Evolutionary conservation across 1,140 invertebrate species (phyloP).

Genomic region (Lucilia cuprina): DNA sequence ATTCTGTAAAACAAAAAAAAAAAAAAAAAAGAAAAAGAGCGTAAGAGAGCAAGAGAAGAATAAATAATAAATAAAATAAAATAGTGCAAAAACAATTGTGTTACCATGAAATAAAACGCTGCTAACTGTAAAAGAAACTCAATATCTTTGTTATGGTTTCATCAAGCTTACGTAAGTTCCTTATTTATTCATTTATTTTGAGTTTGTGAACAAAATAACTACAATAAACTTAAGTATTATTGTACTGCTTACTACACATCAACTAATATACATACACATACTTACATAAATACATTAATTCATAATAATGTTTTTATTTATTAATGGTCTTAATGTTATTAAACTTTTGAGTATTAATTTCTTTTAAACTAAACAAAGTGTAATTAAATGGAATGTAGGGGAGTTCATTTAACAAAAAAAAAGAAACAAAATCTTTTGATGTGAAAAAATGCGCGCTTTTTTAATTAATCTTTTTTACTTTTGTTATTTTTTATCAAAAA

Average conservation of each 20-base stretch:
- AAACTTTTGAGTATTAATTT: background rate
- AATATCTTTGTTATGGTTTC: conserved; percentile 32
- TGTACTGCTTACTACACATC: no score
- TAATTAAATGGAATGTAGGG: no score
- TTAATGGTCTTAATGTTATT: background rate
- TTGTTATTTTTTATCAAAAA: background rate
- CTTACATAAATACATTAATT: background rate
- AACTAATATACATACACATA: background rate
- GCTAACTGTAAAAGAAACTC: conserved; percentile 11
- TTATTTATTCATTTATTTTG: background rate
- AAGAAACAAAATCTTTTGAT: no score
- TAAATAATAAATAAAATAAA: background rate
- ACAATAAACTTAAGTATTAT: no score
- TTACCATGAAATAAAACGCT: background rate
- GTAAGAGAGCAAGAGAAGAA: background rate
- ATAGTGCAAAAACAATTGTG: background rate
- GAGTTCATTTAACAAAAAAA: no score
- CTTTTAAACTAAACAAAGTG: no score
- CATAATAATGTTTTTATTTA: background rate
- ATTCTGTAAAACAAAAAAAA: background rate
- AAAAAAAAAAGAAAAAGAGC: background rate
- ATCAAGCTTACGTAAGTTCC: conserved; percentile 31
- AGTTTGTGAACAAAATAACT: no score
- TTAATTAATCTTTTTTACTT: background rate
- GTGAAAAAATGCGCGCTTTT: conserved; percentile 19